Percentiles rank a stretch among this genome's conserved stretches.
phyloP scores from a whole-genome alignment of 2,113 vertebrate genomes.

The Erythrolamprus reginae region DNA sequence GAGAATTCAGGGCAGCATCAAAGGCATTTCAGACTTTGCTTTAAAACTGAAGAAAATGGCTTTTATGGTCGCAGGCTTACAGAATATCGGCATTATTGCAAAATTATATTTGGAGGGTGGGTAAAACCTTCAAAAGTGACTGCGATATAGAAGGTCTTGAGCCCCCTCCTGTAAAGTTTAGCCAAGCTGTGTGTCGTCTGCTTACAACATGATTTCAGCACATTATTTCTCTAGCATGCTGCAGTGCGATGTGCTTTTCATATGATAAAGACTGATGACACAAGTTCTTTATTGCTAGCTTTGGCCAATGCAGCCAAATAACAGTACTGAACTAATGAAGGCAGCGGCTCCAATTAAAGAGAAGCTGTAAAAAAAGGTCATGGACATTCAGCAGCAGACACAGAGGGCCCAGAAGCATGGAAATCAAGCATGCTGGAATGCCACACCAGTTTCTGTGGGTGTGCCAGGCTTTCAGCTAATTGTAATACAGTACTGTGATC shows the following conservation, averaged over 20 bases:
- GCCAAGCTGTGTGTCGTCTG: background rate
- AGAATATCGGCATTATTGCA: too few species aligned
- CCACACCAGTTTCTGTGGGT: background rate
- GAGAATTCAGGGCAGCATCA: background rate
- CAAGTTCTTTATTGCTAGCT: background rate
- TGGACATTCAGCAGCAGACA: too few species aligned
- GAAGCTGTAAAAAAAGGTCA: background rate
- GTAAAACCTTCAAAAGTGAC: background rate
- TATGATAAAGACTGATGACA: background rate
- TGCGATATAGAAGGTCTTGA: background rate
- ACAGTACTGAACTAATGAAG: background rate
- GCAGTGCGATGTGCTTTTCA: background rate
- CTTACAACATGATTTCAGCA: background rate
- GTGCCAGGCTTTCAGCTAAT: background rate
- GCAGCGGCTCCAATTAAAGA: background rate
- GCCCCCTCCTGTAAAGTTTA: background rate
- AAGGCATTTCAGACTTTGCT: background rate
- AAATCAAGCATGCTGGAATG: background rate
- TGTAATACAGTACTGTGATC: background rate
- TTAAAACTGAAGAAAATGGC: background rate
- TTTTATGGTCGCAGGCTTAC: background rate
- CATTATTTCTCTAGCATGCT: background rate
- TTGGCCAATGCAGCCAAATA: background rate
- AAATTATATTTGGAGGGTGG: background rate
- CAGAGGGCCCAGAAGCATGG: background rate